Base-by-base conservation (phyloP, 2,888 invertebrate genomes). In the Arge pagana region DNA sequence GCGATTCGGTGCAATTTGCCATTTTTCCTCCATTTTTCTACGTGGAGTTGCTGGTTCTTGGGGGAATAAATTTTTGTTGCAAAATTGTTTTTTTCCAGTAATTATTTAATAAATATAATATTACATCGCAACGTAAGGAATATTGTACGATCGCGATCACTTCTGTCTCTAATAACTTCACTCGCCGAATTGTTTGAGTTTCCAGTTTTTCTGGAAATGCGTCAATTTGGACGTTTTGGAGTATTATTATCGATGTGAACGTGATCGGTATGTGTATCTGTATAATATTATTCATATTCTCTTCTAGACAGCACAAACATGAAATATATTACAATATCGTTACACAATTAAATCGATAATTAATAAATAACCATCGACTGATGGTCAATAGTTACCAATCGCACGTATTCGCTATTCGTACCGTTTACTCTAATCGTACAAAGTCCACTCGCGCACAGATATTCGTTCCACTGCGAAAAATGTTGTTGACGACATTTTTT, bases 51-150 rank as follows among this genome's bases (percentile, higher is more conserved):
- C 16, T 10, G 19, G 16, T 16, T n/a, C n/a, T n/a, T n/a, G n/a
- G n/a, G n/a, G n/a, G n/a, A n/a, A n/a, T n/a, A n/a, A n/a, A n/a
- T n/a, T n/a, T n/a, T n/a, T n/a, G n/a, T n/a, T 40, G 13, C 7
- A 40, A 40, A 40, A 39, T 16, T 10, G 21, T 16, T 19, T 39
- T 39, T 58, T 60, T 61, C 59, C 61, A 65, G 63, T 63, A 54
- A 65, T 66, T 67, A 67, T 66, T 67, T 62, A 71, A 72, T 72
- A 71, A 71, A 71, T 71, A 72, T 71, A 69, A 63, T 68, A 64
- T 70, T 71, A 72, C 67, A 71, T 69, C 52, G 59, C 65, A 66
- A 67, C 64, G 61, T 63, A 70, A 71, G 63, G 64, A 68, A 68
- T 67, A 68, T 65, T 61, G 58, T 59, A 58, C 62, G 53, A 56